Conservation (phyloP, 2,113 vertebrate genomes). For the Perca schrenkii region DNA sequence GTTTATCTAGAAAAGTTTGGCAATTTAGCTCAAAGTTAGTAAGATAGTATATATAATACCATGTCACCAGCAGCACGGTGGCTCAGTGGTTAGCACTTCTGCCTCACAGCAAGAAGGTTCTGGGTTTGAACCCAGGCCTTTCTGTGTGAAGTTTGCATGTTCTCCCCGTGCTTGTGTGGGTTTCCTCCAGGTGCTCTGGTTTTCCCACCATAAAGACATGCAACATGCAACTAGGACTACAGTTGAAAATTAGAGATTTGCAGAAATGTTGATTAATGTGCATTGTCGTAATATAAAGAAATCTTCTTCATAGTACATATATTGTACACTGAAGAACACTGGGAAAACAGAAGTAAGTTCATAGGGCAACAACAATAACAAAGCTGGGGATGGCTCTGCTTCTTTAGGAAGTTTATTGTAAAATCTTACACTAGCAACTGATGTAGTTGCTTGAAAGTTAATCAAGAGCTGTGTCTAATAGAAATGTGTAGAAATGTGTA, state of each 20-base stretch:
- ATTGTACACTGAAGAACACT: neutral
- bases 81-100: no score
- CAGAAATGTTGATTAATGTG: no score
- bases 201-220: no score
- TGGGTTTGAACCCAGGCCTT: no score
- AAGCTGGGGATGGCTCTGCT: neutral
- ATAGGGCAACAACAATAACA: neutral
- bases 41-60: neutral
- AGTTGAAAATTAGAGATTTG: no score
- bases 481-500: conserved; percentile 36
- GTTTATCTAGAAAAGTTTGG: neutral
- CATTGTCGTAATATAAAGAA: no score
- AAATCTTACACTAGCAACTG: conserved; percentile 11
- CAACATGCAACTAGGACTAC: no score
- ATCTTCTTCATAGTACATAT: neutral
- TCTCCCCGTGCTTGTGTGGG: no score
- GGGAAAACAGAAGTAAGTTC: neutral
- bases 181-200: no score
- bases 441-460: conserved; percentile 17
- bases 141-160: no score
- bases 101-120: no score
- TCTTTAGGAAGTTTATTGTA: neutral
- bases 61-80: no score
- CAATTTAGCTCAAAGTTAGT: neutral
- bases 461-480: conserved; percentile 11